A percentile compares a stretch with the other conserved stretches of the same genome.
phyloP scores from a whole-genome alignment of 2,113 vertebrate species.

The Labeo rohita region DNA sequence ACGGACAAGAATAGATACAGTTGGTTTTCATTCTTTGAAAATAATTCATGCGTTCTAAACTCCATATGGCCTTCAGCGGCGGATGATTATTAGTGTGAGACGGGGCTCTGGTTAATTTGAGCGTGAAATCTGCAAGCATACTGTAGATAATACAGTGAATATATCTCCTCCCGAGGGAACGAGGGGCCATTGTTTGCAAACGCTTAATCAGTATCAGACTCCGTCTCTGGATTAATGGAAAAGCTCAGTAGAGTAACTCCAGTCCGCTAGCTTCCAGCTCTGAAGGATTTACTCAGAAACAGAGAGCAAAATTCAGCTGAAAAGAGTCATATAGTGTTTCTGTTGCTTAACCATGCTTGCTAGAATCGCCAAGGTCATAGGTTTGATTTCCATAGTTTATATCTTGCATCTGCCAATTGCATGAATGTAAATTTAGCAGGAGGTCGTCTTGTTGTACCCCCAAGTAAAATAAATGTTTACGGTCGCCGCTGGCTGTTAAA shows the following conservation, averaged over 20 bases:
- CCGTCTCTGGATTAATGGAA: constrained; percentile 10
- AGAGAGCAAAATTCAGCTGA: constrained; percentile 2
- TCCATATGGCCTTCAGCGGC: background rate
- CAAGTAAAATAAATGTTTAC: background rate
- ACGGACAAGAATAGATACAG: background rate
- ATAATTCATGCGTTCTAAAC: background rate
- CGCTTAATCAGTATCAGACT: constrained; percentile 36
- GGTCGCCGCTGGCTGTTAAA: background rate
- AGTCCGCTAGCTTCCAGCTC: background rate
- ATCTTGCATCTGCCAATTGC: background rate
- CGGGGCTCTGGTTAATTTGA: constrained; percentile 25
- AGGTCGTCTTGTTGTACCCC: background rate
- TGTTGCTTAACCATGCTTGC: background rate
- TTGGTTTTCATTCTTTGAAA: constrained; percentile 24
- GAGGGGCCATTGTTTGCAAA: constrained; percentile 26
- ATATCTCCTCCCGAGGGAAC: constrained; percentile 18
- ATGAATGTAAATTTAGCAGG: background rate
- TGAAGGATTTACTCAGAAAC: background rate
- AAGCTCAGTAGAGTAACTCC: background rate
- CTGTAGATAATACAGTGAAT: constrained; percentile 43
- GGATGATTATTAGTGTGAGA: constrained; percentile 26
- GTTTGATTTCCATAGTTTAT: background rate
- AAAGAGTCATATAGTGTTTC: background rate
- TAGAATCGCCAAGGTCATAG: background rate
- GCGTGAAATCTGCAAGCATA: constrained; percentile 44